phyloP scores from a whole-genome alignment of 1,140 invertebrate genomes.

The Lucilia cuprina region DNA sequence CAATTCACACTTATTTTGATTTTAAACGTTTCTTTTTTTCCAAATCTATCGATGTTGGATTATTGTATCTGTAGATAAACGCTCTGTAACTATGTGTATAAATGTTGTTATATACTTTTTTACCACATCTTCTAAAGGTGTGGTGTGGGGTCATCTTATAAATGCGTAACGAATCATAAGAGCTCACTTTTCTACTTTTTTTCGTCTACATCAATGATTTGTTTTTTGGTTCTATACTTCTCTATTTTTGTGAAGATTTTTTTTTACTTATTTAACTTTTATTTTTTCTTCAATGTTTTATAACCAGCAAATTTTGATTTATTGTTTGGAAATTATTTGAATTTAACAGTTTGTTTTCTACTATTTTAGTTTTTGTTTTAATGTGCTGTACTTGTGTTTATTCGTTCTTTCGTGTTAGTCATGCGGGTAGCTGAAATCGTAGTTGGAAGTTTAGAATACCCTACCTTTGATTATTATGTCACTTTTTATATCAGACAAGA shows the following conservation, averaged over 20 bases:
- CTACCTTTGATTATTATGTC: too few relatives aligned
- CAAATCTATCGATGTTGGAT: not conserved
- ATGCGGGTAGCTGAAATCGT: not conserved
- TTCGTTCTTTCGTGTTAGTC: not conserved
- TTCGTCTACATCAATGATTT: not conserved
- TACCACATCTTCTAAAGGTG: slow-evolving; percentile 44
- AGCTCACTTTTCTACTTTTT: slow-evolving; percentile 41
- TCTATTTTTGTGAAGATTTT: not conserved
- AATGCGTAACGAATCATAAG: slow-evolving; percentile 45
- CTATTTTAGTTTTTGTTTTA: not conserved
- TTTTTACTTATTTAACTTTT: not conserved
- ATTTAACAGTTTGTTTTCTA: slow-evolving; percentile 18
- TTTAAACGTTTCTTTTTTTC: not conserved
- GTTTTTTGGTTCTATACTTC: not conserved
- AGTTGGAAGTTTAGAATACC: not conserved
- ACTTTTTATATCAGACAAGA: too few relatives aligned
- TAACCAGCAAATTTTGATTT: slow-evolving; percentile 24
- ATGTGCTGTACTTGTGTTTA: not conserved
- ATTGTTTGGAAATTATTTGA: slow-evolving; percentile 25
- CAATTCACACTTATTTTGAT: not conserved
- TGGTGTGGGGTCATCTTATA: slow-evolving; percentile 38
- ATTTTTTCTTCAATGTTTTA: slow-evolving; percentile 36
- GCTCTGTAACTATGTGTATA: not conserved
- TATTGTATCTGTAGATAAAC: not conserved
- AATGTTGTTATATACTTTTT: slow-evolving; percentile 43